phyloP scores from a whole-genome alignment of 1,140 invertebrate genomes.

The Yoshiicerus persimilis region DNA sequence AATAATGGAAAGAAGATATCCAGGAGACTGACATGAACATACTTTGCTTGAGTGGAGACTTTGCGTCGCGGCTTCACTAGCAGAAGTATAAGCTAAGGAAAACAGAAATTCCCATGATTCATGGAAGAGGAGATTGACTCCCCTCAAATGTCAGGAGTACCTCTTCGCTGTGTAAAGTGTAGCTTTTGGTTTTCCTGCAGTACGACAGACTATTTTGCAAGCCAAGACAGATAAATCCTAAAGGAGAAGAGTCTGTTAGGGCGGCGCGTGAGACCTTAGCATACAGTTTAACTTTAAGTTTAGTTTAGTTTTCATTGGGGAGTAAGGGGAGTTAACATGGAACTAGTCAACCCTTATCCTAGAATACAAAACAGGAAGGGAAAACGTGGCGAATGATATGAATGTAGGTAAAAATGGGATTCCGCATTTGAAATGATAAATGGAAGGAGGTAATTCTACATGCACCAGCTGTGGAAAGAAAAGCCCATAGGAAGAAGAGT shows the following conservation, averaged over 20 bases:
- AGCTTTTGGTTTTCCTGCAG: background rate
- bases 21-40: background rate
- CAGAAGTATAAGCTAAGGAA: background rate
- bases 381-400: conserved; percentile 21
- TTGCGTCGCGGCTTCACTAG: background rate
- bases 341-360: background rate
- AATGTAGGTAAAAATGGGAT: conserved; percentile 36
- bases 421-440: conserved; percentile 34
- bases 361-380: background rate
- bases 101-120: conserved; percentile 17
- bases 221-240: background rate
- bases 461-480: conserved; percentile 36
- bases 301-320: conserved; percentile 16
- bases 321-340: background rate
- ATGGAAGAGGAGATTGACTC: conserved; percentile 9
- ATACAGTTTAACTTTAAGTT: background rate
- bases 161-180: background rate
- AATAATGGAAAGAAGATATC: background rate
- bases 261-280: background rate
- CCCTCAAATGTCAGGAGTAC: conserved; percentile 7
- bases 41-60: background rate
- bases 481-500: conserved; percentile 21
- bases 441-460: conserved; percentile 36
- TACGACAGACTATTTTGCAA: background rate
- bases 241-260: conserved; percentile 10